Percentiles rank a stretch among this genome's conserved stretches.
phyloP scores from a whole-genome alignment of 2,113 vertebrate genomes.

The Balaeniceps rex region DNA sequence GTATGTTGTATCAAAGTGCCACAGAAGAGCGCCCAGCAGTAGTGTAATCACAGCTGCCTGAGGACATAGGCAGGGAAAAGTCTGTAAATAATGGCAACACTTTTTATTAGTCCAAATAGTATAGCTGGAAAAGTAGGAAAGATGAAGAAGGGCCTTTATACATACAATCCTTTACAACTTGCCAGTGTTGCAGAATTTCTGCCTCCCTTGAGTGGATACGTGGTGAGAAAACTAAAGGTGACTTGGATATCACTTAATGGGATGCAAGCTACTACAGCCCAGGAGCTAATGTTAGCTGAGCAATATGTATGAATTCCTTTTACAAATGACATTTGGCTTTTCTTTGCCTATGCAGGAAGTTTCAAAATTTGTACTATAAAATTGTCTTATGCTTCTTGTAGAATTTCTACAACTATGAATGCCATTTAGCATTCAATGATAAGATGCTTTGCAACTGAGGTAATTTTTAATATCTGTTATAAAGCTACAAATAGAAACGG shows the following conservation, averaged over 20 bases:
- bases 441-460: background rate
- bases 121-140: background rate
- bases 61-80: background rate
- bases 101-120: background rate
- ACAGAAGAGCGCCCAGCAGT: background rate
- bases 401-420: background rate
- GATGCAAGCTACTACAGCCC: background rate
- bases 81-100: background rate
- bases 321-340: background rate
- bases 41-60: background rate
- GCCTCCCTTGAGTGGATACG: background rate
- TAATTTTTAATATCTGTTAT: background rate
- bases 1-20: background rate
- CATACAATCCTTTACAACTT: background rate
- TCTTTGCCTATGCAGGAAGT: background rate
- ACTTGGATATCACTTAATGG: background rate
- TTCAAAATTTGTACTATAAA: background rate
- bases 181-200: background rate
- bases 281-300: background rate
- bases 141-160: background rate
- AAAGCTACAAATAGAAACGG: background rate
- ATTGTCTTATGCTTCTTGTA: background rate
- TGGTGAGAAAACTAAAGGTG: background rate
- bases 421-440: background rate
- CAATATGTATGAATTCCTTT: background rate